A percentile compares a stretch with the other conserved stretches of the same genome.
phyloP scores from a whole-genome alignment of 1,140 invertebrate genomes.

The Drosophila quadrilineata region DNA sequence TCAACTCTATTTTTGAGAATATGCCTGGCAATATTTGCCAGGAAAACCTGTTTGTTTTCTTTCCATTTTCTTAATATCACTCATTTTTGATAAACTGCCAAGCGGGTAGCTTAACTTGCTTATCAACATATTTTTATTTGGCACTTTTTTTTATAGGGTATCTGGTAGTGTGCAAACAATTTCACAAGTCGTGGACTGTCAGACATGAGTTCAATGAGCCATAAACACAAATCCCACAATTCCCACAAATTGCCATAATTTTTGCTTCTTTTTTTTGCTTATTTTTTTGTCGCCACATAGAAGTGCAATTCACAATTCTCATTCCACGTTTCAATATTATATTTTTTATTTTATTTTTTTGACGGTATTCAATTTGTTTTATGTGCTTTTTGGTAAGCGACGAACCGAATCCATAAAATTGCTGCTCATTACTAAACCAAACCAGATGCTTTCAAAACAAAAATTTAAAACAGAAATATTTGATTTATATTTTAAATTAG shows the following conservation, averaged over 20 bases:
- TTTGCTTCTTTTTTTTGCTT: background rate
- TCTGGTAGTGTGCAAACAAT: too few species aligned
- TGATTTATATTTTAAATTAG: too few species aligned
- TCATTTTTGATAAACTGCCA: too few species aligned
- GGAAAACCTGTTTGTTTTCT: too few species aligned
- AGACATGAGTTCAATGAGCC: background rate
- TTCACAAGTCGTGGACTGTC: too few species aligned
- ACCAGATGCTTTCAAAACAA: background rate
- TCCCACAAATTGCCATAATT: background rate
- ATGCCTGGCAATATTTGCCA: too few species aligned
- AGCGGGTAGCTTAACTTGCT: too few species aligned
- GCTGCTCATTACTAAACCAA: too few species aligned
- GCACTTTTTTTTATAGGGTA: too few species aligned
- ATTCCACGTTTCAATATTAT: background rate
- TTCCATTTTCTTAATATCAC: too few species aligned
- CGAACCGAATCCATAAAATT: background rate
- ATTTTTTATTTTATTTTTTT: constrained; percentile 4
- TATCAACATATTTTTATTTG: too few species aligned
- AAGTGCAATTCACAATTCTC: constrained; percentile 5
- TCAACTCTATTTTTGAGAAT: too few species aligned
- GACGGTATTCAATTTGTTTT: background rate
- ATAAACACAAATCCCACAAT: background rate
- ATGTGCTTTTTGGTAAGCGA: constrained; percentile 16
- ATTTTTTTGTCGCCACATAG: background rate
- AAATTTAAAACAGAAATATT: background rate